A percentile compares a stretch with the other conserved stretches of the same genome.
Evolutionary conservation across 1,140 invertebrate genomes (phyloP).

Genomic region (Vanessa tameamea): DNA sequence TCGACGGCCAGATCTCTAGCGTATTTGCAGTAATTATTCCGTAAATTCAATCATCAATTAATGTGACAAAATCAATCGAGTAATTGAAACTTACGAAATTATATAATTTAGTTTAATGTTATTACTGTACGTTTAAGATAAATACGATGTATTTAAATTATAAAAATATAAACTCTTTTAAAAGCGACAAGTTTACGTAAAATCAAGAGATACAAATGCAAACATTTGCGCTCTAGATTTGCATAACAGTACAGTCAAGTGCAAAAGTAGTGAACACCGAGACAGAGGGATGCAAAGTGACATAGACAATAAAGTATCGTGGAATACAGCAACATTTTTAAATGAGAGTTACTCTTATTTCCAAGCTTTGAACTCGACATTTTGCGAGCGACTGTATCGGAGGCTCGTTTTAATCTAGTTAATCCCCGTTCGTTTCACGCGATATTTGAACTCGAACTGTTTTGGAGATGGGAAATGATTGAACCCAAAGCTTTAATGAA

Average conservation of each 20-base stretch:
- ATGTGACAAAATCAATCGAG: too few relatives aligned
- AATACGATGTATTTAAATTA: neutral
- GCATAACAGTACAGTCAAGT: slow-evolving; percentile 32
- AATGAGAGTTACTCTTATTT: slow-evolving; percentile 27
- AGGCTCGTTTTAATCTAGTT: slow-evolving; percentile 33
- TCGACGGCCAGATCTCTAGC: too few relatives aligned
- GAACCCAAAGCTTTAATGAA: slow-evolving; percentile 33
- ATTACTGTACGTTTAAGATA: neutral
- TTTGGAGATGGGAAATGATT: slow-evolving; percentile 34
- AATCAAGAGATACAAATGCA: slow-evolving; percentile 32
- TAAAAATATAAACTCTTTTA: neutral
- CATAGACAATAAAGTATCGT: slow-evolving; percentile 24
- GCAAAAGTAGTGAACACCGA: slow-evolving; percentile 25
- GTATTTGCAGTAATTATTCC: too few relatives aligned
- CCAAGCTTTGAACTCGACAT: slow-evolving; percentile 25
- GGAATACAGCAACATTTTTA: slow-evolving; percentile 23
- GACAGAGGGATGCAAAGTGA: slow-evolving; percentile 36
- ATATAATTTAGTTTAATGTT: neutral
- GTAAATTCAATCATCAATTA: too few relatives aligned
- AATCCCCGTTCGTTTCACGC: slow-evolving; percentile 16
- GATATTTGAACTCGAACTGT: slow-evolving; percentile 28
- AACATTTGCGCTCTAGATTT: slow-evolving; percentile 34
- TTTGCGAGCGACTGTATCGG: slow-evolving; percentile 28
- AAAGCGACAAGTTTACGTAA: slow-evolving; percentile 7
- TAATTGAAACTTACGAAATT: too few relatives aligned